A percentile compares a stretch with the other conserved stretches of the same genome.
Evolutionary conservation across 2,113 vertebrate species (phyloP).

Genomic region (Casuarius casuarius): DNA sequence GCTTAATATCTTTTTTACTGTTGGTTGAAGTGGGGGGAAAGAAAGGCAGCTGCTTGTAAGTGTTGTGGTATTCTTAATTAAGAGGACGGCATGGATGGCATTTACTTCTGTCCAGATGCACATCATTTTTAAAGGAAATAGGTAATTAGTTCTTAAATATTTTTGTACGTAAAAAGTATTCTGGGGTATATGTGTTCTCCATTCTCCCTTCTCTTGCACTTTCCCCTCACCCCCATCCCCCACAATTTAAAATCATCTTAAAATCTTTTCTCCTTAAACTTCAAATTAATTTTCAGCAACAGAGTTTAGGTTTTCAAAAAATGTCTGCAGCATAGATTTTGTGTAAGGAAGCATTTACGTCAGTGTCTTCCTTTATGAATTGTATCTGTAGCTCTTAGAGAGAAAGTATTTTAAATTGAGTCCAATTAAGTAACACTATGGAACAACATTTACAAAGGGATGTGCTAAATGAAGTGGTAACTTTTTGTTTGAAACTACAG

Average conservation of each 20-base stretch:
- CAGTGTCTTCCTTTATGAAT: not conserved
- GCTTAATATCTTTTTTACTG: not conserved
- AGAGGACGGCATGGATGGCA: not conserved
- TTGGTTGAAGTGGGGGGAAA: not conserved
- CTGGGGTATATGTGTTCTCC: not conserved
- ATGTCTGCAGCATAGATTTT: not conserved
- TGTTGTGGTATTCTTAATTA: not conserved
- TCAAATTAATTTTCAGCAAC: not conserved
- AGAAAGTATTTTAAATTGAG: slow-evolving; percentile 15
- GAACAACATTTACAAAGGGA: not conserved
- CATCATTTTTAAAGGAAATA: not conserved
- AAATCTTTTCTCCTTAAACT: not conserved
- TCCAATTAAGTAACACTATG: not conserved
- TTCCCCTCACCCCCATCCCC: not conserved
- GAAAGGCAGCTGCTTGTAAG: not conserved
- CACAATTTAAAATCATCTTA: not conserved
- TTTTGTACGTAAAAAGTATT: not conserved
- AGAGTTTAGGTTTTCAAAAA: not conserved
- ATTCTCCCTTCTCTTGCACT: not conserved
- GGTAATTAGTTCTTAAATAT: not conserved
- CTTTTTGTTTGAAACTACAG: slow-evolving; percentile 13
- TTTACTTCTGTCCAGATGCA: not conserved
- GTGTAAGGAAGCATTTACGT: not conserved
- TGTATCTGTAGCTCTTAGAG: slow-evolving; percentile 1
- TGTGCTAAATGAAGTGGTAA: not conserved